Evolutionary conservation across 2,797 vertebrate genomes (phyloP).

Genomic region (Acipenser oxyrinchus): DNA sequence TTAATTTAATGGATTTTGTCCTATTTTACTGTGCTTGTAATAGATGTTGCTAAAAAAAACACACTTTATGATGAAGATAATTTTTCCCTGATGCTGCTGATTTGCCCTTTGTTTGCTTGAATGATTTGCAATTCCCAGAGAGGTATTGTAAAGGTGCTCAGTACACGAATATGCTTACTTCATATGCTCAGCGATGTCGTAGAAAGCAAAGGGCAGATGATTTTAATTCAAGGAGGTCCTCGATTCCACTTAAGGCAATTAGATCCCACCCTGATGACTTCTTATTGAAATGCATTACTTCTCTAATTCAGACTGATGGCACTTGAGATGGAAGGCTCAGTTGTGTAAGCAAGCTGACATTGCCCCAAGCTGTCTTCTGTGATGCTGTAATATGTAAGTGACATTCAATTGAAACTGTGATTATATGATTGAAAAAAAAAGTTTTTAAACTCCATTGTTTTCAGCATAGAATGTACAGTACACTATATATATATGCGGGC

Average conservation of each 20-base stretch:
- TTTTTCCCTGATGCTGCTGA: constrained; percentile 12
- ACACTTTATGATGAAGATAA: constrained; percentile 10
- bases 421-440: too few species aligned
- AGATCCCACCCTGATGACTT: neutral
- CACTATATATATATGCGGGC: too few species aligned
- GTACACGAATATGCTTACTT: too few species aligned
- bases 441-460: too few species aligned
- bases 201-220: neutral
- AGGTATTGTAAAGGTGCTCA: constrained; percentile 31
- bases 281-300: neutral
- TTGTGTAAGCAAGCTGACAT: neutral
- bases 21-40: constrained; percentile 27
- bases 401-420: too few species aligned
- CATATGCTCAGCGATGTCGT: too few species aligned
- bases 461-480: too few species aligned
- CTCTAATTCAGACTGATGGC: neutral
- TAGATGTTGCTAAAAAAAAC: constrained; percentile 15
- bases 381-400: too few species aligned
- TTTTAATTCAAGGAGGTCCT: neutral
- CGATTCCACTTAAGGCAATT: constrained; percentile 10
- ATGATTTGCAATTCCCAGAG: constrained; percentile 25
- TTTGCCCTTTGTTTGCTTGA: constrained; percentile 9
- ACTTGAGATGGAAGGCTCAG: neutral
- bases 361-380: too few species aligned
- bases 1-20: constrained; percentile 50